Percentiles rank a stretch among this genome's conserved stretches.
Evolutionary conservation across 2,113 vertebrate genomes (phyloP).

Genomic region (Parus major): DNA sequence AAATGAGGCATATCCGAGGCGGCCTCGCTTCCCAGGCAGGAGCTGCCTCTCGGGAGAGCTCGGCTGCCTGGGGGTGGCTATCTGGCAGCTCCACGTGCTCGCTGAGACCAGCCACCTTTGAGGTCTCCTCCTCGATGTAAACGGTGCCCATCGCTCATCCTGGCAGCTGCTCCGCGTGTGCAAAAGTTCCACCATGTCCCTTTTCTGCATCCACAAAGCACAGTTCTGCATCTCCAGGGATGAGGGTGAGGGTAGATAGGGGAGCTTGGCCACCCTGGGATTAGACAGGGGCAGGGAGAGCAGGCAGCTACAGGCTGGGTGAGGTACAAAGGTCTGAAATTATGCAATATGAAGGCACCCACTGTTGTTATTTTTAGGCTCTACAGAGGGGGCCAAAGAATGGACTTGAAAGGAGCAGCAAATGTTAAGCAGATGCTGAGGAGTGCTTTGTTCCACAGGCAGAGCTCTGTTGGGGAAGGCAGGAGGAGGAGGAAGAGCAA

Average conservation of each 20-base stretch:
- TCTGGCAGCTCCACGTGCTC: background rate
- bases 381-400: background rate
- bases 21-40: background rate
- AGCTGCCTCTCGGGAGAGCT: background rate
- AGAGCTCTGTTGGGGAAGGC: background rate
- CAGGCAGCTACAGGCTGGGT: rapidly evolving
- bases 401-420: background rate
- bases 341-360: background rate
- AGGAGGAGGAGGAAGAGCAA: background rate
- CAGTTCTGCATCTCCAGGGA: background rate
- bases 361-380: background rate
- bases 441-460: background rate
- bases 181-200: rapidly evolving
- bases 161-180: rapidly evolving
- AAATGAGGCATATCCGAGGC: background rate
- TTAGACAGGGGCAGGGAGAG: background rate
- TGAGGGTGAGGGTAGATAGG: background rate
- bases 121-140: background rate
- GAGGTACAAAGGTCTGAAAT: background rate
- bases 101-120: background rate
- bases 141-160: rapidly evolving
- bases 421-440: constrained; percentile 23
- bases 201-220: background rate
- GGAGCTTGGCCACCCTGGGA: rapidly evolving
- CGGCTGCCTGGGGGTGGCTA: background rate